These are phyloP conservation scores for Oenanthe melanoleuca DNA, from an alignment of 2,113 vertebrate genomes.

Conservation along the genomic window DNA sequence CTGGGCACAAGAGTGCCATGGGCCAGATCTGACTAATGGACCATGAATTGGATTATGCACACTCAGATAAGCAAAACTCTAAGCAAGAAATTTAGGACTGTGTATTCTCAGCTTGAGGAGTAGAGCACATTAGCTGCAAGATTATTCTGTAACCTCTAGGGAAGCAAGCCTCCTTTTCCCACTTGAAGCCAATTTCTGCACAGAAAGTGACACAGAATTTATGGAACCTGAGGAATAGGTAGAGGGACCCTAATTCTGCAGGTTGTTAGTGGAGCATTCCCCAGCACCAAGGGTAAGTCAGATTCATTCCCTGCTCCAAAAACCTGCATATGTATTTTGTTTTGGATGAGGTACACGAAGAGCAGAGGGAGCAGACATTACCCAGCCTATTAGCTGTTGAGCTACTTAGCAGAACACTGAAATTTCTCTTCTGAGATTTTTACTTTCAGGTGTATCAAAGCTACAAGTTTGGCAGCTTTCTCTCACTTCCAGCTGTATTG, in stretches of 20 bases:
- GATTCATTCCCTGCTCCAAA: not conserved
- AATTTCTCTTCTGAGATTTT: conserved; percentile 1
- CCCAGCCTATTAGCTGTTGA: not conserved
- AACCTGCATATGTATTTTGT: not conserved
- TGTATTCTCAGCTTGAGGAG: not conserved
- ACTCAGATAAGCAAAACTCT: conserved; percentile 3
- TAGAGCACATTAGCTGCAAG: not conserved
- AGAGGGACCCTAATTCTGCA: not conserved
- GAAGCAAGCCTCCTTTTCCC: not conserved
- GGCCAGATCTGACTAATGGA: conserved; percentile 19
- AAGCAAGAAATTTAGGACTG: not conserved
- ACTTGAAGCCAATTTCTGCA: not conserved
- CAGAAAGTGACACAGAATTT: not conserved
- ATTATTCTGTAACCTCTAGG: not conserved
- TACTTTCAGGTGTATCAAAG: not conserved
- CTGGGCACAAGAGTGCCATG: not conserved
- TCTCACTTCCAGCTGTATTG: not conserved
- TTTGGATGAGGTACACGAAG: not conserved
- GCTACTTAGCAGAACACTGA: not conserved
- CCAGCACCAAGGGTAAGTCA: not conserved
- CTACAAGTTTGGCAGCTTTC: conserved; percentile 11
- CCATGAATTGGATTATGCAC: not conserved
- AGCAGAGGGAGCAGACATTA: conserved; percentile 23
- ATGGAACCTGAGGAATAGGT: not conserved
- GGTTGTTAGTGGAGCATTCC: not conserved